These are phyloP conservation scores for Cheilinus undulatus DNA, from an alignment of 2,113 vertebrate genomes.

Conservation along the genomic window DNA sequence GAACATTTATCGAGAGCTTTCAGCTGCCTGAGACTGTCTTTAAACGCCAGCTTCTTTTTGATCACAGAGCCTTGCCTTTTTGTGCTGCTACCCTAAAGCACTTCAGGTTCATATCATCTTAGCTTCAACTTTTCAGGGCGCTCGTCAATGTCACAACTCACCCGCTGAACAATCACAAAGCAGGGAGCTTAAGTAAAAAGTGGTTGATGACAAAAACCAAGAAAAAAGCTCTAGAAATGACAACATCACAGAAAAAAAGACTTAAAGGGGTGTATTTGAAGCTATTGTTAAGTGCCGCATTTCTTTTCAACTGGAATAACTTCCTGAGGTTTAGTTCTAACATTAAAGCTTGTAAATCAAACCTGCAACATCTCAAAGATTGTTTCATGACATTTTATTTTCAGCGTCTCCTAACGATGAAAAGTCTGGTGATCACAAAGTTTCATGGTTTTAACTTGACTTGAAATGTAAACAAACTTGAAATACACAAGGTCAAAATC, in stretches of 20 bases:
- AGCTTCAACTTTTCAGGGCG: constrained; percentile 43
- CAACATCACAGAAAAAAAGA: constrained; percentile 1
- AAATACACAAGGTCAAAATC: neutral
- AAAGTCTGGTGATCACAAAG: neutral
- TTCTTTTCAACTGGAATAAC: constrained; percentile 13
- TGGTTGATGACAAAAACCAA: constrained; percentile 11
- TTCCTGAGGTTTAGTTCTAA: neutral
- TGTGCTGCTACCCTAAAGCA: constrained; percentile 28
- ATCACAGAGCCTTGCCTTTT: constrained; percentile 44
- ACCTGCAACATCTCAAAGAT: neutral
- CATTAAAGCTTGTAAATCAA: neutral
- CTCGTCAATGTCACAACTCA: constrained; percentile 40
- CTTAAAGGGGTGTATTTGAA: neutral
- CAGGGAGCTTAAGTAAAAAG: constrained; percentile 13
- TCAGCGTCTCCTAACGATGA: neutral
- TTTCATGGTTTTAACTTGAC: no score
- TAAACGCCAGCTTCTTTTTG: constrained; percentile 39
- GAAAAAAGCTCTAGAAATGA: neutral
- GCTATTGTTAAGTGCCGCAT: constrained; percentile 1
- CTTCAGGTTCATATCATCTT: constrained; percentile 38
- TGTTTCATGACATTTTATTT: neutral
- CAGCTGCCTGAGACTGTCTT: constrained; percentile 41
- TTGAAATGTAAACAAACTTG: constrained; percentile 2
- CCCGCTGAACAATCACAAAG: constrained; percentile 36
- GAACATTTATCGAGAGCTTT: constrained; percentile 28